Evolutionary conservation across 2,888 invertebrate species (phyloP), one percentile per base, ranked within the genome.

Genomic region (Drosophila mimetica): DNA sequence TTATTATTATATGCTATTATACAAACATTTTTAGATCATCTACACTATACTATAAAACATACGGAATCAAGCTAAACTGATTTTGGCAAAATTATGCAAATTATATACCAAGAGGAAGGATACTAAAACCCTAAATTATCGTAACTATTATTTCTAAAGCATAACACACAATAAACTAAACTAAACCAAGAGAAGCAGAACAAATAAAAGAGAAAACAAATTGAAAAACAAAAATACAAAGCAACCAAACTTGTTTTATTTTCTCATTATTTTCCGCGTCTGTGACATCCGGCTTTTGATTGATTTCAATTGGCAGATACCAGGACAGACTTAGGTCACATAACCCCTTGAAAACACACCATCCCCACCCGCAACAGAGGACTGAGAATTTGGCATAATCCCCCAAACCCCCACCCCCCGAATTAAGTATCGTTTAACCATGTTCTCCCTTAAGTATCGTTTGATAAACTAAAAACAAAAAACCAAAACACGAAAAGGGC

Each of bases 41-140:
- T 88, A 83, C 80, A 86, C 70, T 71, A 46, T 46, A 74, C 42
- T 39, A 67, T 58, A 67, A 44, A 67, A 57, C 41, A 41, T 46
- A 46, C 46, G 46, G 59, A 72, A 57, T 36, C 61, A 61, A 69
- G 53, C 80, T 77, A 80, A 86, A 89, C 88, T 89, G 89, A 89
- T 90, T 90, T 90, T 89, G 90, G 89, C 89, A 89, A 89, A 90
- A 89, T 85, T 89, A 81, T 85, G 86, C 85, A 88, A 86, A 76
- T 73, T 83, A 87, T 79, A 85, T 81, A 83, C 69, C 65, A 75
- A 75, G 58, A 58, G 59, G 72, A 72, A 60, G 59, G 72, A 78
- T 75, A 76, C 72, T 61, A 69, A 71, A 70, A 64, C 50, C 66
- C 34, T 53, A 77, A 75, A 80, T 77, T 77, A 77, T 76, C 72